Conservation (phyloP, 2,888 invertebrate genomes). For the Tolmerus cingulatus region DNA sequence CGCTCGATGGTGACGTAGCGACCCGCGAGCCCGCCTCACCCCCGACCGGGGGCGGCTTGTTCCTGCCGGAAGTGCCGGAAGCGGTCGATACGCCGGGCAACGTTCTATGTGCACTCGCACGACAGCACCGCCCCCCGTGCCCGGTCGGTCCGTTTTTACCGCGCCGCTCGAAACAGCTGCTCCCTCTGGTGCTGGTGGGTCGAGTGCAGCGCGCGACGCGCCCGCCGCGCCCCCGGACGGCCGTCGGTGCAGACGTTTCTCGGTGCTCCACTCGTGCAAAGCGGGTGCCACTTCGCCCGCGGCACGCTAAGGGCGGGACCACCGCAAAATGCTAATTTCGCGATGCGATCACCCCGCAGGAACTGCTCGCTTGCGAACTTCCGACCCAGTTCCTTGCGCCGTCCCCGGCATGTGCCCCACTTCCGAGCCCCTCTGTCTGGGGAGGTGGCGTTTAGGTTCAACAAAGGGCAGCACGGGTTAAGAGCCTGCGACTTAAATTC, state of each 20-base stretch:
- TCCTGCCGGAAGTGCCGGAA: background rate
- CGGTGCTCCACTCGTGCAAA: background rate
- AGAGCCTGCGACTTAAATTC: background rate
- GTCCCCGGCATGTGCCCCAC: background rate
- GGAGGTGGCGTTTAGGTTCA: background rate
- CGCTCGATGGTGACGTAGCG: background rate
- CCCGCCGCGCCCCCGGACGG: background rate
- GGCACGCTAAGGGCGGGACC: background rate
- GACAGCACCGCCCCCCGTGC: background rate
- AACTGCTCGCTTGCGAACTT: background rate
- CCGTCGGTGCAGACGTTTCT: background rate
- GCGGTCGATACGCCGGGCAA: conserved; percentile 4
- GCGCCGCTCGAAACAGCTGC: background rate
- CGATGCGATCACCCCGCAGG: background rate
- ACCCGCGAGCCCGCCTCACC: background rate
- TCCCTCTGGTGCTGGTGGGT: background rate
- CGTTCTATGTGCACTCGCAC: background rate
- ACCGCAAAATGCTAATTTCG: background rate
- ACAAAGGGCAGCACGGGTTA: background rate
- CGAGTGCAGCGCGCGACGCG: background rate
- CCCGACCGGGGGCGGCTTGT: background rate
- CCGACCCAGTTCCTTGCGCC: background rate
- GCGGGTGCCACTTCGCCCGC: background rate
- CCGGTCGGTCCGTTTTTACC: background rate
- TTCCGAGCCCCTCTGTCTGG: background rate